Evolutionary conservation across 1,140 invertebrate species (phyloP).

Genomic region (Drosophila murphyi): DNA sequence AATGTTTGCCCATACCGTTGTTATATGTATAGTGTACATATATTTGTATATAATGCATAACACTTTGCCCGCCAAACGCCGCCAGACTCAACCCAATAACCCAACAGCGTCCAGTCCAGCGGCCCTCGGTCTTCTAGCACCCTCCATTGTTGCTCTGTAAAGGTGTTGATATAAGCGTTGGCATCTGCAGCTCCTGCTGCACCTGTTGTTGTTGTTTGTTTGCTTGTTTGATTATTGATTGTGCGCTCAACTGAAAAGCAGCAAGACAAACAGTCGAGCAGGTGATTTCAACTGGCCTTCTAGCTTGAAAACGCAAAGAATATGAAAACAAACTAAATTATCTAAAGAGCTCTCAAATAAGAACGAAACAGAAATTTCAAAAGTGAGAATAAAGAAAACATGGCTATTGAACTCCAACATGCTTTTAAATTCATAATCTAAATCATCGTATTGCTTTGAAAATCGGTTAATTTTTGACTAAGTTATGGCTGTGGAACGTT

Average conservation of each 20-base stretch:
- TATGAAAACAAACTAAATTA: not conserved
- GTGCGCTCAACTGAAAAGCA: conserved; percentile 53
- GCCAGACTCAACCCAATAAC: not conserved
- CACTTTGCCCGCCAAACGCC: conserved; percentile 47
- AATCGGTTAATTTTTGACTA: too few species aligned
- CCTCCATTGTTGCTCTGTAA: conserved; percentile 49
- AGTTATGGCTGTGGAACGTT: too few species aligned
- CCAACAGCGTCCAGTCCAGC: not conserved
- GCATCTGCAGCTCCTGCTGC: conserved; percentile 12
- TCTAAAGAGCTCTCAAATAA: not conserved
- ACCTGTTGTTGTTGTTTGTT: conserved; percentile 13
- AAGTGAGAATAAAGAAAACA: not conserved
- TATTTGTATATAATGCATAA: conserved; percentile 63
- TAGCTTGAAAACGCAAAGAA: not conserved
- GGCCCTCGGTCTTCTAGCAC: conserved; percentile 3
- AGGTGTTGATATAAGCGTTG: conserved; percentile 63
- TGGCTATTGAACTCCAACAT: too few species aligned
- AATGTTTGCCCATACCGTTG: conserved; percentile 51
- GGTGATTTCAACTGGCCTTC: conserved; percentile 24
- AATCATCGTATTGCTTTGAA: too few species aligned
- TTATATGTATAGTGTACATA: conserved; percentile 20
- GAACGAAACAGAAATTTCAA: not conserved
- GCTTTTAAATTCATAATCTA: too few species aligned
- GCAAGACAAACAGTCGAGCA: conserved; percentile 23
- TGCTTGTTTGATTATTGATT: conserved; percentile 61